Evolutionary conservation across 2,113 vertebrate genomes (phyloP).

Genomic region (Gobiocypris rarus): DNA sequence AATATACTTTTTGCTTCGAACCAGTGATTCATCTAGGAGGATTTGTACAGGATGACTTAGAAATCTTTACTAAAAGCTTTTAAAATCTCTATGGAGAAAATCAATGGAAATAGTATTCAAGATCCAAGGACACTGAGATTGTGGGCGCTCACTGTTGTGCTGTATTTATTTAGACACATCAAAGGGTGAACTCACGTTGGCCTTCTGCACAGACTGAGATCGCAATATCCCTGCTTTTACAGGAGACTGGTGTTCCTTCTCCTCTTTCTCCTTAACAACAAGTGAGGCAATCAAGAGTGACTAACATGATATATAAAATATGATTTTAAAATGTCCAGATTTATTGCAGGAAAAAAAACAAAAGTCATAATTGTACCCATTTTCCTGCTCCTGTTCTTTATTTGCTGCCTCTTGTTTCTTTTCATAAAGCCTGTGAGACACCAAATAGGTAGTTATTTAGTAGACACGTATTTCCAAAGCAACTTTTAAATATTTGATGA

Average conservation of each 20-base stretch:
- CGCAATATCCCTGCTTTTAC: slow-evolving; percentile 62
- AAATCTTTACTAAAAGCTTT: not conserved
- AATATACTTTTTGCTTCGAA: not conserved
- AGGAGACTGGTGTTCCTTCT: slow-evolving; percentile 56
- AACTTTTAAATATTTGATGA: not conserved
- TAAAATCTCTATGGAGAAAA: not conserved
- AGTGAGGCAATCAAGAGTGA: not conserved
- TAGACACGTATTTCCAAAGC: not conserved
- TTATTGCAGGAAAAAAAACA: not conserved
- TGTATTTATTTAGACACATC: slow-evolving; percentile 4
- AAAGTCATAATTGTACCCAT: slow-evolving; percentile 1
- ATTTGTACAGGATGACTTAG: not conserved
- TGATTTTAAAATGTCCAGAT: not conserved
- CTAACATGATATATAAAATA: not conserved
- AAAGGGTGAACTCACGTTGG: slow-evolving; percentile 69
- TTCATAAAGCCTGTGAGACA: slow-evolving; percentile 57
- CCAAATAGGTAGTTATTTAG: not conserved
- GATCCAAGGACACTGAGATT: not conserved
- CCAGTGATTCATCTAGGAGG: not conserved
- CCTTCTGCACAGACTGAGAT: slow-evolving; percentile 79
- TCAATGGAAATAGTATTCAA: not conserved
- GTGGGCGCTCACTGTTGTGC: not conserved
- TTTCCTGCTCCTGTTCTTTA: slow-evolving; percentile 1
- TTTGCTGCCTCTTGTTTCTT: slow-evolving; percentile 50
- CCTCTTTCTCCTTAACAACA: slow-evolving; percentile 73